Evolutionary conservation across 2,113 vertebrate genomes (phyloP).

Genomic region (Vanacampus margaritifer): DNA sequence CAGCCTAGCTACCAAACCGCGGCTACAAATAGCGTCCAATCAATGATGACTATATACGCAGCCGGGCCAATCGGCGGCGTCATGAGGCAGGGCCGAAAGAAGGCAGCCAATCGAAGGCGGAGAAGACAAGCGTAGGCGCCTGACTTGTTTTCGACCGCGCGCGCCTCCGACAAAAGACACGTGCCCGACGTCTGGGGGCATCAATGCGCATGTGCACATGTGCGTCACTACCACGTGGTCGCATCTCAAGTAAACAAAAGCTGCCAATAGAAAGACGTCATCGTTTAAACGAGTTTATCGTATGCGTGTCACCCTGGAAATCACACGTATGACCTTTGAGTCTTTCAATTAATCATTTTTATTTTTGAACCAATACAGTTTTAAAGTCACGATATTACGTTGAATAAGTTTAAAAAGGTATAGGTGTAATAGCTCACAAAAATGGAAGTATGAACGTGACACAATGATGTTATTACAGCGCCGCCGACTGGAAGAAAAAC

Average conservation of each 20-base stretch:
- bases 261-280: background rate
- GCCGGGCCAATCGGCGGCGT: constrained; percentile 30
- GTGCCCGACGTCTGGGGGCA: constrained; percentile 30
- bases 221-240: constrained; percentile 62
- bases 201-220: constrained; percentile 45
- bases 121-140: constrained; percentile 23
- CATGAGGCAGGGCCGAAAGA: constrained; percentile 4
- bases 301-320: background rate
- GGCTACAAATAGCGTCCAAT: constrained; percentile 65
- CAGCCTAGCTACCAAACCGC: constrained; percentile 51
- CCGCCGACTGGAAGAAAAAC: too few species aligned
- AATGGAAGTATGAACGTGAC: background rate
- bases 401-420: background rate
- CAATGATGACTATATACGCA: background rate
- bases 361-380: background rate
- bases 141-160: constrained; percentile 60
- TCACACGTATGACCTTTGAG: background rate
- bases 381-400: background rate
- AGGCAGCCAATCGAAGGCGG: constrained; percentile 46
- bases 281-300: background rate
- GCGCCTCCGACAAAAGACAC: constrained; percentile 47
- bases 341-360: background rate
- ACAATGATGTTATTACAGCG: background rate
- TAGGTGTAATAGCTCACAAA: background rate
- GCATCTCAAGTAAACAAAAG: constrained; percentile 61